Conservation (phyloP, 37 sponge, comb jelly and placozoan species). For the Axinella damicornis region DNA sequence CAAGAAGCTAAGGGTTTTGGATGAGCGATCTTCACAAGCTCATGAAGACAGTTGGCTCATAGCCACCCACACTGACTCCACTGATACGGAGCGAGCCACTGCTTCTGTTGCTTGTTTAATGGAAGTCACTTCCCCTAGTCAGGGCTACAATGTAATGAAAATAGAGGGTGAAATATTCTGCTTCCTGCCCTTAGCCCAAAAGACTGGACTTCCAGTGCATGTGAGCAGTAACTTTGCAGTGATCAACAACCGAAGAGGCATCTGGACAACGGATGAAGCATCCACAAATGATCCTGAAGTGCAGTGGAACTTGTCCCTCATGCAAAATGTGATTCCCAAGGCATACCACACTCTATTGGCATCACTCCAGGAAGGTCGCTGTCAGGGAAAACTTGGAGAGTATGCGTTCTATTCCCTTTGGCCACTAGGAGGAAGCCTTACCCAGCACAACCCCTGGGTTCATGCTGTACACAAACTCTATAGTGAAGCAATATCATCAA, state of each 20-base stretch:
- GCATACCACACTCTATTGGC: slow-evolving; percentile 44
- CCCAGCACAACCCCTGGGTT: slow-evolving; percentile 45
- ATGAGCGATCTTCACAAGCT: too few species aligned
- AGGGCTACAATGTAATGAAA: neutral
- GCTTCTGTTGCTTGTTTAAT: slow-evolving; percentile 49
- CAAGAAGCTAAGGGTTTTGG: too few species aligned
- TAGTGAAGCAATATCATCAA: neutral
- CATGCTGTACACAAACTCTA: neutral
- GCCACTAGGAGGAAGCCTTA: slow-evolving; percentile 34
- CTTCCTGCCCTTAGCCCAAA: slow-evolving; percentile 42
- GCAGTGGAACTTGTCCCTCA: slow-evolving; percentile 53
- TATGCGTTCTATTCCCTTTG: slow-evolving; percentile 45
- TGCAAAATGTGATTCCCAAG: slow-evolving; percentile 34
- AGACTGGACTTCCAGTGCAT: slow-evolving; percentile 79
- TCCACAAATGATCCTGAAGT: slow-evolving; percentile 2
- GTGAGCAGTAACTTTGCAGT: slow-evolving; percentile 79
- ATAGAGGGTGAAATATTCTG: slow-evolving; percentile 58
- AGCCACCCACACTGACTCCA: neutral
- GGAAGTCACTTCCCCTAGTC: neutral
- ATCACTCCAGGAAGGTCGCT: slow-evolving; percentile 17
- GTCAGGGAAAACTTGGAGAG: neutral
- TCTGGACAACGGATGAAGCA: slow-evolving; percentile 54
- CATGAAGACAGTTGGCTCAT: slow-evolving; percentile 12
- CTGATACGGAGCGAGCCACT: neutral
- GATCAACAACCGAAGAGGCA: slow-evolving; percentile 64